Evolutionary conservation across 92 coral and sea anemone species (phyloP).

Genomic region (Porites evermanni): DNA sequence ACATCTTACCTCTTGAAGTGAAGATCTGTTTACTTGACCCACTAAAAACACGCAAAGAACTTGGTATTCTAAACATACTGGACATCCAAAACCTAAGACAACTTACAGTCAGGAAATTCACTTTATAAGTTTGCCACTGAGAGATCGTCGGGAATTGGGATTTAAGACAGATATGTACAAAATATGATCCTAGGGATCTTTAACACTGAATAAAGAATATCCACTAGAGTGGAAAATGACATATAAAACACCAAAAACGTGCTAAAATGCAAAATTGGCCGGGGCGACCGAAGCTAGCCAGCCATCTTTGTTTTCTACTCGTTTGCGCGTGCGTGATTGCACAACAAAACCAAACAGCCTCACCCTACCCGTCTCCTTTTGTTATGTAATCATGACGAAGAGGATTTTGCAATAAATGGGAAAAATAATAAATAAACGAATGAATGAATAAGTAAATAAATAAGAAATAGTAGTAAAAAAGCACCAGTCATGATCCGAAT

Average conservation of each 20-base stretch:
- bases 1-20: slow-evolving; percentile 56
- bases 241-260: slow-evolving; percentile 4
- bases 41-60: slow-evolving; percentile 49
- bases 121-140: background rate
- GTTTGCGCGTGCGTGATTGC: slow-evolving; percentile 43
- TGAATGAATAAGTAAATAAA: too few relatives aligned
- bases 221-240: background rate
- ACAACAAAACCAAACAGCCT: slow-evolving; percentile 37
- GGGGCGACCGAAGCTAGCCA: background rate
- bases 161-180: slow-evolving; percentile 5
- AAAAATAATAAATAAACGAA: too few relatives aligned
- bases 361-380: slow-evolving; percentile 29
- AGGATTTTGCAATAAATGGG: too few relatives aligned
- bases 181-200: slow-evolving; percentile 10
- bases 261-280: background rate
- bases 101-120: background rate
- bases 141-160: background rate
- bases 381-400: background rate
- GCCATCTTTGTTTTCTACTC: slow-evolving; percentile 41
- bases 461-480: too few relatives aligned
- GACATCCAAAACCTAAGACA: background rate
- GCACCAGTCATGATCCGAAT: too few relatives aligned
- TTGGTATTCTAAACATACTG: slow-evolving; percentile 55
- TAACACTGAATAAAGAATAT: background rate
- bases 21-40: slow-evolving; percentile 54